Evolutionary conservation across 2,888 invertebrate genomes (phyloP).

Genomic region (Ormyrus nitidulus): DNA sequence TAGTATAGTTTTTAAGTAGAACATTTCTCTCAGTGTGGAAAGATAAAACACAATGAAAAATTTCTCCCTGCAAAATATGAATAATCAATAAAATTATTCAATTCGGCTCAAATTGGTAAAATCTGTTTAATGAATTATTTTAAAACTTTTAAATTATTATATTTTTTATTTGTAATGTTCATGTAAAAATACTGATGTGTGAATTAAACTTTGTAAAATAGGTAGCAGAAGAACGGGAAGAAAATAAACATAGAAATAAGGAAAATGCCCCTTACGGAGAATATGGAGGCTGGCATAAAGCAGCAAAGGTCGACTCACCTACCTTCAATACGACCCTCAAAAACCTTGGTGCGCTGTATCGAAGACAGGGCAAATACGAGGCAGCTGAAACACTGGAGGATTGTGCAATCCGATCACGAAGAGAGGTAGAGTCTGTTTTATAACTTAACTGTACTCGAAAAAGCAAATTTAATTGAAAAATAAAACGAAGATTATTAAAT

Average conservation of each 20-base stretch:
- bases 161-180: no score
- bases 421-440: conserved; percentile 82
- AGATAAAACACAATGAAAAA: no score
- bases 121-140: no score
- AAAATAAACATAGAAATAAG: conserved; percentile 92
- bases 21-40: no score
- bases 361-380: conserved; percentile 99
- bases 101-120: no score
- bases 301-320: conserved; percentile 97
- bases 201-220: conserved; percentile 51
- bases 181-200: no score
- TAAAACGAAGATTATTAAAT: conserved; percentile 11
- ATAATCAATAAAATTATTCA: no score
- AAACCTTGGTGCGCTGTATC: conserved; percentile 98
- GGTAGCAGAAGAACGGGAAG: conserved; percentile 98
- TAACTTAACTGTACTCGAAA: conserved; percentile 27
- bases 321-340: conserved; percentile 98
- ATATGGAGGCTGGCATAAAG: conserved; percentile 98
- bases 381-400: conserved; percentile 99
- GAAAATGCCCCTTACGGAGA: conserved; percentile 94
- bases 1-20: no score
- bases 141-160: no score
- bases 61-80: no score
- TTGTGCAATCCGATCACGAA: conserved; percentile 96
- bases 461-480: background rate